Evolutionary conservation across 2,113 vertebrate genomes (phyloP).

Genomic region (Rhizomys pruinosus): DNA sequence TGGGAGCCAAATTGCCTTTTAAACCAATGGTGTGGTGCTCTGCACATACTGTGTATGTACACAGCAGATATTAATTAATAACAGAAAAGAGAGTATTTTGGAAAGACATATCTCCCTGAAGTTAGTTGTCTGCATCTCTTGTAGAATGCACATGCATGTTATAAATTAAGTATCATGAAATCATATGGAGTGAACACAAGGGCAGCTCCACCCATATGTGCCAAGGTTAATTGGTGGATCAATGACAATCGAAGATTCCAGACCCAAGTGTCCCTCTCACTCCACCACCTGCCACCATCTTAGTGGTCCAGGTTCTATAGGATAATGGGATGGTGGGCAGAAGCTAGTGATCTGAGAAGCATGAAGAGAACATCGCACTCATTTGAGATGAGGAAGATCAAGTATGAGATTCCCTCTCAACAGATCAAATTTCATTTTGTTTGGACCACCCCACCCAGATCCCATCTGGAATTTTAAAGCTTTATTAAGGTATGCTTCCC

Average conservation of each 20-base stretch:
- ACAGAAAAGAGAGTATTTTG: not conserved
- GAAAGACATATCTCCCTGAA: not conserved
- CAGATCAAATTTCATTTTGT: not conserved
- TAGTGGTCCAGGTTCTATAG: not conserved
- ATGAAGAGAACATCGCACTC: not conserved
- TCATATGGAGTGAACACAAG: not conserved
- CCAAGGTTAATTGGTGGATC: not conserved
- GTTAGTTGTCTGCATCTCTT: conserved; percentile 33
- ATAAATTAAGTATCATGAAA: not conserved
- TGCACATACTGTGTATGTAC: not conserved
- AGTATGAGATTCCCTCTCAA: not conserved
- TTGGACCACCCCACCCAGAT: not conserved
- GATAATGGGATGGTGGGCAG: not conserved
- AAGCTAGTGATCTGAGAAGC: not conserved
- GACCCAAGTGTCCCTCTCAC: not conserved
- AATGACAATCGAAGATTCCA: not conserved
- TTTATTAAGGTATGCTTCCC: not conserved
- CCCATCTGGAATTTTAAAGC: not conserved
- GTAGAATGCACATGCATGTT: not conserved
- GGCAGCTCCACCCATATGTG: too few relatives aligned
- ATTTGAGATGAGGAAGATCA: not conserved
- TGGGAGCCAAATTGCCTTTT: conserved; percentile 75
- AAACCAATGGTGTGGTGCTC: conserved; percentile 29
- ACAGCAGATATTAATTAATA: conserved; percentile 3
- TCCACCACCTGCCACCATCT: not conserved